Base-by-base conservation (phyloP, 2,797 vertebrate genomes). In the Pangasius macronema region DNA sequence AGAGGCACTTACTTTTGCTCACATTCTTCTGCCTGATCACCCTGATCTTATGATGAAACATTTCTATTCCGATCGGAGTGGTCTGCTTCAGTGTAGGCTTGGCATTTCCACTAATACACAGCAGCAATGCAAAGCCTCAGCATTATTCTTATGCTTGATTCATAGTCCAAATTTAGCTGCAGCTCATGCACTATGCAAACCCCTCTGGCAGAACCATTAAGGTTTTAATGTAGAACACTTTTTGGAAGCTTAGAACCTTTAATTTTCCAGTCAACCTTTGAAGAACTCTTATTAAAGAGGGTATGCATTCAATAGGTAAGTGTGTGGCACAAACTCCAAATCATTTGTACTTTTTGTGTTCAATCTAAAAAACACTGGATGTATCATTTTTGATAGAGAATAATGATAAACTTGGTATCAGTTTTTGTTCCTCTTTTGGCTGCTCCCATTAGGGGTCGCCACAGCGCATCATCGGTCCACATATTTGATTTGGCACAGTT, bases 131-230 rank as follows among this genome's bases (percentile, higher is more conserved):
- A n/a, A 51, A 51, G 42, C 24, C 16, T 83, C n/a, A 3, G 27
- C 42, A 63, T 46, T 36, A 20, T 20, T 20, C 76, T n/a, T 79
- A 79, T 57, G 36, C 20, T 27, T 42, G 57, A 57, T 79, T 79
- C 51, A 79, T 81, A 27, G 8, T 83, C 42, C 63, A 33, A 33
- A 67, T 68, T 83, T 83, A 83, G 81, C 81, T 67, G 8, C 42
- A 68, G 42, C 63, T 82, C 81, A 82, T 82, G 30, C 61, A 82
- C 30, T 46, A 65, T 82, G 80, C 59, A 63, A 65, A 82, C 6
- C 36, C 1, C 59, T 82, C 39, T 20, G 39, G 39, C 80, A 30
- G 59, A 82, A 82, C 59, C 39, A 65, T 82, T 82, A 82, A 30
- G 59, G 24, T 27, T 20, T 82, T 82, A 63, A 63, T 49, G 80